Conservation (phyloP, 2,888 invertebrate genomes). For the Leptarthrus brevirostris region DNA sequence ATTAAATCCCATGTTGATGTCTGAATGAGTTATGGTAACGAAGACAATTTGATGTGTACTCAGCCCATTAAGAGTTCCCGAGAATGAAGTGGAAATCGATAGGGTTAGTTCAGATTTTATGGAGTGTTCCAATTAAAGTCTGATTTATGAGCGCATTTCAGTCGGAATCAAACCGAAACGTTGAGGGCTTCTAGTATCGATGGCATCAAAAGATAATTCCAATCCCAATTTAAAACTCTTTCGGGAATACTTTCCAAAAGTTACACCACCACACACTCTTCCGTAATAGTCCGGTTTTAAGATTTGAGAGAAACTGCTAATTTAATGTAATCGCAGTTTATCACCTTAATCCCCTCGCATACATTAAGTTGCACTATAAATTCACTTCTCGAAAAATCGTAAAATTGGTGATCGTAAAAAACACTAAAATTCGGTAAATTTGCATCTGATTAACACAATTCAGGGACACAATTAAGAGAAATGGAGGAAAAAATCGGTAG, state of each 20-base stretch:
- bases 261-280: background rate
- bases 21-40: conserved; percentile 11
- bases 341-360: background rate
- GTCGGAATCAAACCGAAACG: too few species aligned
- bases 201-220: too few species aligned
- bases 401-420: conserved; percentile 21
- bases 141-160: too few species aligned
- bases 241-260: background rate
- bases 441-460: conserved; percentile 43
- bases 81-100: background rate
- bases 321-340: conserved; percentile 15
- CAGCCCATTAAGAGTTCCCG: conserved; percentile 2
- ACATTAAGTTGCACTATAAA: background rate
- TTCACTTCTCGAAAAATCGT: background rate
- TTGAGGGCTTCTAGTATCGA: too few species aligned
- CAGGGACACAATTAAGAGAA: conserved; percentile 45
- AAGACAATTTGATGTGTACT: conserved; percentile 20
- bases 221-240: too few species aligned
- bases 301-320: conserved; percentile 26
- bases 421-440: conserved; percentile 21
- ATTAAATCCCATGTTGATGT: conserved; percentile 23
- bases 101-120: too few species aligned
- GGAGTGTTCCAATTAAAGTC: too few species aligned
- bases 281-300: background rate
- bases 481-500: conserved; percentile 39